Evolutionary conservation across 2,113 vertebrate species (phyloP).

Genomic region (Larimichthys polyactis): DNA sequence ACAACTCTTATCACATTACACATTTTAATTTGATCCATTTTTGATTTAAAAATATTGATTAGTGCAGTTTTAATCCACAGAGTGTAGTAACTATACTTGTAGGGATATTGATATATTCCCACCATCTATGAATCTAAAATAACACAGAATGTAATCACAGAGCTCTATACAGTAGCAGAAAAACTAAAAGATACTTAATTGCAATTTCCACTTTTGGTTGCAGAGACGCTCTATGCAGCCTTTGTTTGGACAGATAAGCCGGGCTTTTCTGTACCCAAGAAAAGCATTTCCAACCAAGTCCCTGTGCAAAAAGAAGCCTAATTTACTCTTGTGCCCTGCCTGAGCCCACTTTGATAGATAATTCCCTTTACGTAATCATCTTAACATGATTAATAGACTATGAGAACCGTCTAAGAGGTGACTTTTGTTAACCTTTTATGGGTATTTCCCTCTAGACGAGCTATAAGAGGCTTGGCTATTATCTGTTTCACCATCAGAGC

Average conservation of each 20-base stretch:
- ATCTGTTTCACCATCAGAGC: slow-evolving; percentile 60
- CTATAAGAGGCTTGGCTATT: slow-evolving; percentile 69
- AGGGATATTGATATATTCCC: background rate
- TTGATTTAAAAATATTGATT: background rate
- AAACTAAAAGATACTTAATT: background rate
- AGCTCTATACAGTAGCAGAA: background rate
- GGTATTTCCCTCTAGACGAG: slow-evolving; percentile 65
- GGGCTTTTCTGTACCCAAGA: slow-evolving; percentile 41
- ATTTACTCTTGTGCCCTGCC: slow-evolving; percentile 63
- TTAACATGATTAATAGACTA: slow-evolving; percentile 77
- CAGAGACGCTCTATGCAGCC: slow-evolving; percentile 17
- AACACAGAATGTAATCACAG: background rate
- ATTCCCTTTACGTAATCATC: slow-evolving; percentile 75
- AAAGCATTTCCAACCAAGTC: slow-evolving; percentile 55
- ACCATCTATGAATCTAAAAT: background rate
- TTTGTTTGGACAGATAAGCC: slow-evolving; percentile 46
- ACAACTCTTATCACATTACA: background rate
- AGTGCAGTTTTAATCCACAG: background rate
- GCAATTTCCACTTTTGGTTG: slow-evolving; percentile 14
- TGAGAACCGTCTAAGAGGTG: slow-evolving; percentile 70
- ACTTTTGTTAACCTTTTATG: slow-evolving; percentile 77
- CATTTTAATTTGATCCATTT: background rate
- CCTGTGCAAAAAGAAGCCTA: slow-evolving; percentile 45
- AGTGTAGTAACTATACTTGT: background rate
- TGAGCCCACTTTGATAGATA: slow-evolving; percentile 66